phyloP scores from a whole-genome alignment of 2,888 invertebrate genomes.

The Elaeidobius kamerunicus region DNA sequence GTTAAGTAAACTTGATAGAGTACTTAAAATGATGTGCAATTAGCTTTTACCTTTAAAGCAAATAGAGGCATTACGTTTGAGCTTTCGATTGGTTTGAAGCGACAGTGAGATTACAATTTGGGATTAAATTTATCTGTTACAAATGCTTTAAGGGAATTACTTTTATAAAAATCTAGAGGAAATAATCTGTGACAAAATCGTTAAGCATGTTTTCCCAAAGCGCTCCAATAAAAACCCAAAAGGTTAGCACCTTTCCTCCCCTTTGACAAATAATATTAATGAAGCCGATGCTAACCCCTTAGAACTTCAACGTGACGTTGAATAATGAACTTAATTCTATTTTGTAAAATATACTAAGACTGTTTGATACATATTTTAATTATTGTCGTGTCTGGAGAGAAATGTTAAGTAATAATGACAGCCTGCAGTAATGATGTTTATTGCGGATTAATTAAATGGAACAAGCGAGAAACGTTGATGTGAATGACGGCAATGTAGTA shows the following conservation, averaged over 20 bases:
- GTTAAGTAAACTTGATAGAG: no score
- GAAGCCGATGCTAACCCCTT: slow-evolving; percentile 17
- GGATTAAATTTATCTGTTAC: no score
- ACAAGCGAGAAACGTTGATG: slow-evolving; percentile 2
- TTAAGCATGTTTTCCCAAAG: slow-evolving; percentile 1
- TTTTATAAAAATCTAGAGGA: no score
- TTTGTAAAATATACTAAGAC: slow-evolving; percentile 19
- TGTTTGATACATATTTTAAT: slow-evolving; percentile 29
- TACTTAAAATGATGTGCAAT: no score
- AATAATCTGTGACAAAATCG: no score
- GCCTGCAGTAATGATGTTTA: slow-evolving; percentile 13
- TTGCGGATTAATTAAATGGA: slow-evolving; percentile 14
- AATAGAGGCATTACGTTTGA: no score
- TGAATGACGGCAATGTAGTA: no score
- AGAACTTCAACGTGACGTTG: slow-evolving; percentile 26
- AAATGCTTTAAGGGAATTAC: slow-evolving; percentile 9
- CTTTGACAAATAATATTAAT: slow-evolving; percentile 29
- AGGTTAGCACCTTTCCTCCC: slow-evolving; percentile 23
- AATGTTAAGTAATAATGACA: slow-evolving; percentile 20
- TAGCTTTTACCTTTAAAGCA: no score
- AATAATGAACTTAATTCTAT: slow-evolving; percentile 31
- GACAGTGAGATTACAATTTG: no score
- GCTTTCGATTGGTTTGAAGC: no score
- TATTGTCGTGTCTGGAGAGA: slow-evolving; percentile 16
- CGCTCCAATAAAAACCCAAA: slow-evolving; percentile 18